These are phyloP conservation scores for Scrobipalpa atriplicella DNA, from an alignment of 2,888 invertebrate species.

Conservation along the genomic window DNA sequence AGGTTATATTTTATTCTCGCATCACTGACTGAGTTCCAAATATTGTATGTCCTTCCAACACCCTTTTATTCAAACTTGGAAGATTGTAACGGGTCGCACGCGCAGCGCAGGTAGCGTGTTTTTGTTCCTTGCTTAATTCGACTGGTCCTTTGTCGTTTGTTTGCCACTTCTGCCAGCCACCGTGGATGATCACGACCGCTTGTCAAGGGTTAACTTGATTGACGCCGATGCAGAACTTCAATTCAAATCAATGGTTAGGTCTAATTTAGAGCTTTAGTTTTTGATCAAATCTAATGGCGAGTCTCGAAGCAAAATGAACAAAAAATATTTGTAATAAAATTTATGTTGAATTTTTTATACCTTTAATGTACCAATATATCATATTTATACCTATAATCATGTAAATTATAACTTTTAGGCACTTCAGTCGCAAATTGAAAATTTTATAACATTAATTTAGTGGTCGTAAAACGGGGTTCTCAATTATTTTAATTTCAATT, in stretches of 20 bases:
- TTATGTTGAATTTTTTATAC: no score
- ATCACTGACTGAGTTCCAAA: no score
- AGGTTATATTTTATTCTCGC: no score
- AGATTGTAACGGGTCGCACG: neutral
- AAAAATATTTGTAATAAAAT: no score
- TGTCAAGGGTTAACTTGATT: neutral
- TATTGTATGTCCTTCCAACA: slow-evolving; percentile 45
- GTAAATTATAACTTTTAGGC: neutral
- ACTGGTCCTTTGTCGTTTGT: slow-evolving; percentile 14
- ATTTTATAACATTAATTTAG: slow-evolving; percentile 11
- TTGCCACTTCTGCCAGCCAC: slow-evolving; percentile 4
- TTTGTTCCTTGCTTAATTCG: slow-evolving; percentile 50
- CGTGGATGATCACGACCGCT: neutral
- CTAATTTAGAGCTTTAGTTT: no score
- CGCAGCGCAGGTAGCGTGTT: slow-evolving; percentile 58
- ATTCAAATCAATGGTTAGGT: no score
- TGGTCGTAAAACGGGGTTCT: neutral
- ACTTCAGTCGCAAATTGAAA: slow-evolving; percentile 5
- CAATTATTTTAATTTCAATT: slow-evolving; percentile 16
- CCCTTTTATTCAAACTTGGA: slow-evolving; percentile 34
- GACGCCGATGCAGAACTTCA: no score
- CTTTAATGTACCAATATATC: neutral
- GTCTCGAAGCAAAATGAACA: no score
- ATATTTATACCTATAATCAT: neutral
- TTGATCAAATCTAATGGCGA: no score